Base-by-base conservation (phyloP, 2,797 vertebrate species). In the Dallia pectoralis region DNA sequence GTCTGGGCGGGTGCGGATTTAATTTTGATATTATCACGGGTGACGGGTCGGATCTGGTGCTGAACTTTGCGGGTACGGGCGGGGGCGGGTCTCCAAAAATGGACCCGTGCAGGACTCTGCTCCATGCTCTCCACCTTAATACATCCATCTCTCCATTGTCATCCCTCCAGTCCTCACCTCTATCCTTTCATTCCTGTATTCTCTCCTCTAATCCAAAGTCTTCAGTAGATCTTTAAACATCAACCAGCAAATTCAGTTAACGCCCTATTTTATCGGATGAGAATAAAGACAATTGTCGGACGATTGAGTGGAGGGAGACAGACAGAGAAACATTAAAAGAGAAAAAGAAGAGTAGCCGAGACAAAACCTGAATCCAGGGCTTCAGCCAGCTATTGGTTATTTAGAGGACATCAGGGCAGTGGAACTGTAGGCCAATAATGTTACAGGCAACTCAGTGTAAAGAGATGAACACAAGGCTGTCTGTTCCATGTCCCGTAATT, bases 401-500 rank as follows among this genome's bases (percentile, higher is more conserved):
- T 87, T 74, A 81, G 77, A 56, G 77, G 79, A 74, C 69, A 68
- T 76, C 78, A 70, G 80, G 66, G 84, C 62, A 53, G n/a, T 6
- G 51, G n/a, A 8, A 81, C 80, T 81, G 79, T 71, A 79, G 87
- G 82, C 85, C 88, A 88, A 87, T 88, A 89, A 90, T 76, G 71
- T 72, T 32, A 64, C 75, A 67, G 82, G 75, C 32, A 27, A 76
- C 67, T 40, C 1, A 73, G 69, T 61, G 72, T 73, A 85, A 63
- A 76, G 71, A 8, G 66, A 59, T 19, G 71, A 18, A n/a, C 77
- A 16, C 14, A 19, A 33, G 75, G 73, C 83, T 74, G 88, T 75
- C 87, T 89, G 86, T 48, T 84, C 80, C 5, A 74, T 27, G 77
- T 68, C 82, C 77, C 84, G 89, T 90, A 89, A 88, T 86, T 82